Percentiles rank a stretch among this genome's conserved stretches.
phyloP scores from a whole-genome alignment of 2,797 vertebrate genomes.

The Rhinogobio ventralis region DNA sequence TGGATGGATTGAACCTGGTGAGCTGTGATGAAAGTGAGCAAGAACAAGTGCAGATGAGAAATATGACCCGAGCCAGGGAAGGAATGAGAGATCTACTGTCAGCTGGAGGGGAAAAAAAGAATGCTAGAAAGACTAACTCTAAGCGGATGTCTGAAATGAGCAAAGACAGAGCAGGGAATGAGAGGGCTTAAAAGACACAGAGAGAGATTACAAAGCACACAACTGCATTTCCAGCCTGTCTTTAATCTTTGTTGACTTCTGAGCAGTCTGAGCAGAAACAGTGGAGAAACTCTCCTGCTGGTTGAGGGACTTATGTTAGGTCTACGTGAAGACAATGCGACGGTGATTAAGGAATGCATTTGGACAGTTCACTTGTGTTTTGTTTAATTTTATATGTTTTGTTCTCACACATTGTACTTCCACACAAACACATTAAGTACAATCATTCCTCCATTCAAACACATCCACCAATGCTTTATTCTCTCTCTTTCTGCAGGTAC shows the following conservation, averaged over 20 bases:
- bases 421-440: not conserved
- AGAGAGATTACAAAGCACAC: constrained; percentile 25
- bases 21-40: constrained; percentile 55
- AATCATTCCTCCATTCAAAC: not conserved
- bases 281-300: not conserved
- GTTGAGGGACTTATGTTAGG: not conserved
- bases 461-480: not conserved
- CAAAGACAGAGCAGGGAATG: constrained; percentile 11
- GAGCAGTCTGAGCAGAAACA: not conserved
- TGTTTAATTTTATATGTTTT: not conserved
- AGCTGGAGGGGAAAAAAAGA: not conserved
- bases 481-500: constrained; percentile 81
- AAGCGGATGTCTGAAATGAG: constrained; percentile 15
- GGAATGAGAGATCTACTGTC: constrained; percentile 26
- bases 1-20: constrained; percentile 56
- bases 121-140: constrained; percentile 16
- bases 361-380: not conserved
- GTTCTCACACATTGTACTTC: not conserved
- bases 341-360: not conserved
- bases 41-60: constrained; percentile 52
- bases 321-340: not conserved
- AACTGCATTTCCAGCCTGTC: not conserved
- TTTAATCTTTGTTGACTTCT: constrained; percentile 27
- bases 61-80: constrained; percentile 46
- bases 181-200: not conserved